Base-by-base conservation (phyloP, 2,113 vertebrate genomes). In the Sprattus sprattus region DNA sequence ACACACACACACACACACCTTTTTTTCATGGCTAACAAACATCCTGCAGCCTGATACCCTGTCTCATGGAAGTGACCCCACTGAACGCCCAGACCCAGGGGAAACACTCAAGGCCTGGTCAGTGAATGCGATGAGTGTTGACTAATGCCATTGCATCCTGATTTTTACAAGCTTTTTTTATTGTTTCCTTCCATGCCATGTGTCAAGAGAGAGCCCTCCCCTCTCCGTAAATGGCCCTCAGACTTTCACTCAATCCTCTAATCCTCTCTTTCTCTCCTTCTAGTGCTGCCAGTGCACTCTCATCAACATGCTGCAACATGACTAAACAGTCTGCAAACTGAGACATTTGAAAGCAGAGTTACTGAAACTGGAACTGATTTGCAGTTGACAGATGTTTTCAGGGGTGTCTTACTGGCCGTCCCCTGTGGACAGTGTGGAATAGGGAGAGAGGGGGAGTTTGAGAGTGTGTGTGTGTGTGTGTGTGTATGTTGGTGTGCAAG, bases 31-130 rank as follows among this genome's bases (percentile, higher is more conserved):
- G 78, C 52, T 45, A 54, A 22, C 83, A 71, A 85, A 80, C 85
- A 85, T 88, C 86, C 86, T 84, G 86, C 80, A 81, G 50, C n/a
- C 45, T 28, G 84, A 85, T 39, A 80, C 83, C 64, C 1, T 39
- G 39, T 71, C 50, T 25, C 18, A 57, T 83, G 83, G 84, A 82
- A 75, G 60, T 45, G 45, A 71, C 28, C 22, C 39, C 39, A 45
- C 25, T 28, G 22, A 81, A 84, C 5, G 84, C 82, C 7, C 45
- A 4, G 45, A 15, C 52, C 16, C 0, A 9, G 13, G 52, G 50
- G 16, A 16, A 28, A 13, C 64, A 71, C 28, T 71, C 64, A 71
- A 71, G 64, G 64, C 10, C 64, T 71, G 64, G 64, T 71, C n/a
- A 71, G 25, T 10, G 25, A 52, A 10, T 84, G 78, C 64, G 10